A percentile compares a stretch with the other conserved stretches of the same genome.
phyloP scores from a whole-genome alignment of 2,888 invertebrate species.

The Drosophila eohydei region DNA sequence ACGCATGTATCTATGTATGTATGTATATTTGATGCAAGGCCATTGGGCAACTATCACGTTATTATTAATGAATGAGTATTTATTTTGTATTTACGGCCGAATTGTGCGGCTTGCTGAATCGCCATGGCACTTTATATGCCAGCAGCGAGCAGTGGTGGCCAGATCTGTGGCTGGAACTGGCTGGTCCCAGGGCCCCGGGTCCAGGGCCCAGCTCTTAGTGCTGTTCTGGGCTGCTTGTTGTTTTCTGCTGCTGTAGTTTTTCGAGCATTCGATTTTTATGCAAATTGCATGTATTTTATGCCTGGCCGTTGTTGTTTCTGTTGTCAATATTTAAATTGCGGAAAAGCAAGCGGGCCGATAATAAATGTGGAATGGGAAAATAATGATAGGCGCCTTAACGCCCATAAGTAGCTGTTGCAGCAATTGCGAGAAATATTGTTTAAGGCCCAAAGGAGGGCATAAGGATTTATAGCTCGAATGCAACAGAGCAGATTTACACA shows the following conservation, averaged over 20 bases:
- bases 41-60: conserved; percentile 72
- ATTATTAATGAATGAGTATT: conserved; percentile 80
- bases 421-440: conserved; percentile 85
- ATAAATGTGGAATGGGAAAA: conserved; percentile 52
- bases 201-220: background rate
- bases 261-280: conserved; percentile 64
- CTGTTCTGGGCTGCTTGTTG: conserved; percentile 26
- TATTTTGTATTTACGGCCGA: conserved; percentile 76
- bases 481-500: background rate
- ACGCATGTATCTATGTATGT: conserved; percentile 6
- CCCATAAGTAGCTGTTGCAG: conserved; percentile 87
- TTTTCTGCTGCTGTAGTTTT: conserved; percentile 28
- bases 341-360: conserved; percentile 49
- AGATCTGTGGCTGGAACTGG: conserved; percentile 28
- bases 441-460: conserved; percentile 11
- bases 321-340: conserved; percentile 70
- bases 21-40: conserved; percentile 33
- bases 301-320: conserved; percentile 21
- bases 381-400: conserved; percentile 56
- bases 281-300: conserved; percentile 64
- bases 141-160: conserved; percentile 5
- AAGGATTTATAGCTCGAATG: background rate
- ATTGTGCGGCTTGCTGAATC: conserved; percentile 56
- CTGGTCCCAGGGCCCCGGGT: background rate
- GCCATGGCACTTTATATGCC: conserved; percentile 25